Evolutionary conservation across 2,797 vertebrate genomes (phyloP).

Genomic region (Helicolenus hilgendorfi): DNA sequence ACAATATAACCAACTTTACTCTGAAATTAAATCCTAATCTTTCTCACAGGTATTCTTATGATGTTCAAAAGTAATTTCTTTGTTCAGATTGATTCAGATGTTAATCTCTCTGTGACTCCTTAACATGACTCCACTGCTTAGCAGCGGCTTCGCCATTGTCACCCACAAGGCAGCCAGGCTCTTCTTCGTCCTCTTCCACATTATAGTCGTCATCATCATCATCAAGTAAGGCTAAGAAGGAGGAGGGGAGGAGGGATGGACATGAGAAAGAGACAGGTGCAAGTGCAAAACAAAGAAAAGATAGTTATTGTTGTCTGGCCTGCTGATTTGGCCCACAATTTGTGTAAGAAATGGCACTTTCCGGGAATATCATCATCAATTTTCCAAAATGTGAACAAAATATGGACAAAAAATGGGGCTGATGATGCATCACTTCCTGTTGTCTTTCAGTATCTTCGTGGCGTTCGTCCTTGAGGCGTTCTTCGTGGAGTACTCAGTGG

Average conservation of each 20-base stretch:
- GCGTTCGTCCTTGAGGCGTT: constrained; percentile 97
- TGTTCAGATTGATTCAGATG: neutral
- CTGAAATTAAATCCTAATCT: neutral
- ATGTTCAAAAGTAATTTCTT: neutral
- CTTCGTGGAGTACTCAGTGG: constrained; percentile 95
- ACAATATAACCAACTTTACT: neutral
- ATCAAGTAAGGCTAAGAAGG: constrained; percentile 92
- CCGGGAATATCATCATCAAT: neutral
- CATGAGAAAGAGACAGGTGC: neutral
- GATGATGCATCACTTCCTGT: constrained; percentile 64
- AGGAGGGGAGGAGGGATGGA: neutral
- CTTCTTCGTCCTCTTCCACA: constrained; percentile 95
- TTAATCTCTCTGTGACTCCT: constrained; percentile 63
- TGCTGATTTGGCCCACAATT: neutral
- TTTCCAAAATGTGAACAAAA: neutral
- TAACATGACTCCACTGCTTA: constrained; percentile 89
- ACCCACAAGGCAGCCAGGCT: constrained; percentile 91
- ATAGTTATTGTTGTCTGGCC: neutral
- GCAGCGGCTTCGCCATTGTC: constrained; percentile 92
- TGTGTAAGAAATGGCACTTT: neutral
- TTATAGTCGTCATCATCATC: constrained; percentile 95
- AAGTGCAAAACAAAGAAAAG: neutral
- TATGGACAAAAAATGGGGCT: neutral
- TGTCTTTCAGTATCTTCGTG: constrained; percentile 93
- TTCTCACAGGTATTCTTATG: neutral